A percentile compares a stretch with the other conserved stretches of the same genome.
phyloP scores from a whole-genome alignment of 2,888 invertebrate species.

The Acleris emargana region DNA sequence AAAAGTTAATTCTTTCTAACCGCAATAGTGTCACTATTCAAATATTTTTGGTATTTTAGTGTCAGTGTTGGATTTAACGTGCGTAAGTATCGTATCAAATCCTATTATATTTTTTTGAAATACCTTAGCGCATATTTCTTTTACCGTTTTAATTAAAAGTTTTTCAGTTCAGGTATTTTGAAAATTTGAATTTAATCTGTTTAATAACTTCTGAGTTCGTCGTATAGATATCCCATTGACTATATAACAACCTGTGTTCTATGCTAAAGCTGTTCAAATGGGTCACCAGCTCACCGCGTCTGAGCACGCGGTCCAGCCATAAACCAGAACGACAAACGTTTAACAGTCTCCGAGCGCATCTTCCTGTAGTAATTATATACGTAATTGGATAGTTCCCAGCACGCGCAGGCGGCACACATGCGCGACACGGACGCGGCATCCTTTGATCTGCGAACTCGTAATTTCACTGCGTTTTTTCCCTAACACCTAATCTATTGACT shows the following conservation, averaged over 20 bases:
- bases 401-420: constrained; percentile 48
- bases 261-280: too few relatives aligned
- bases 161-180: too few relatives aligned
- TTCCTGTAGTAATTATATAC: constrained; percentile 39
- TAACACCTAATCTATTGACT: constrained; percentile 30
- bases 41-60: too few relatives aligned
- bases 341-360: constrained; percentile 42
- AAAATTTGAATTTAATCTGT: too few relatives aligned
- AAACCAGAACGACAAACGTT: constrained; percentile 33
- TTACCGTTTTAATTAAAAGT: too few relatives aligned
- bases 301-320: constrained; percentile 8
- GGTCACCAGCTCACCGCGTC: constrained; percentile 7
- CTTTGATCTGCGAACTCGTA: constrained; percentile 40
- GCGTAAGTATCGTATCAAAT: too few relatives aligned
- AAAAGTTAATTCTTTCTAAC: too few relatives aligned
- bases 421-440: constrained; percentile 47
- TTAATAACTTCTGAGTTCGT: too few relatives aligned
- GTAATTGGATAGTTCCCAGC: constrained; percentile 56
- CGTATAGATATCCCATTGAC: neutral
- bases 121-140: too few relatives aligned
- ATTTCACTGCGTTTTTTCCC: constrained; percentile 33
- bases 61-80: too few relatives aligned
- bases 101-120: too few relatives aligned
- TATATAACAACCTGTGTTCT: neutral
- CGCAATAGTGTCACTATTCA: too few relatives aligned